phyloP scores from a whole-genome alignment of 2,797 vertebrate genomes.

The Sebastes umbrosus region DNA sequence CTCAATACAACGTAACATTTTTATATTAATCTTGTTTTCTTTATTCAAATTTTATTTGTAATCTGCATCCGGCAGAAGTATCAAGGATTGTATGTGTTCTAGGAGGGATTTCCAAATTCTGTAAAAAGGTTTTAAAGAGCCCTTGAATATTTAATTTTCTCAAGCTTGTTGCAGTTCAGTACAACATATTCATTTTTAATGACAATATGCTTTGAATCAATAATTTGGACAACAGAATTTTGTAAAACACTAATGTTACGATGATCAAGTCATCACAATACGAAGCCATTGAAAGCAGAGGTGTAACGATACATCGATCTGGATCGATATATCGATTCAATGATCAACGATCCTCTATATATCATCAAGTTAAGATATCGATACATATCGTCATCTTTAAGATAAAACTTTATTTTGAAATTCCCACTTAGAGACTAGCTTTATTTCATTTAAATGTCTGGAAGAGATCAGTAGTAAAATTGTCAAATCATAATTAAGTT shows the following conservation, averaged over 20 bases:
- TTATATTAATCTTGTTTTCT: accelerated
- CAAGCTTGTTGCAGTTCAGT: background rate
- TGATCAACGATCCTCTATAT: no score
- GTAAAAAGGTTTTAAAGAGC: background rate
- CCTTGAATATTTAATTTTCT: background rate
- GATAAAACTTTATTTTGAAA: no score
- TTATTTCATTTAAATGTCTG: no score
- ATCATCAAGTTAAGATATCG: no score
- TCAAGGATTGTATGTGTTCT: no score
- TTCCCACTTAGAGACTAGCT: no score
- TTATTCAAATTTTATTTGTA: background rate
- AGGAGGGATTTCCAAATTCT: background rate
- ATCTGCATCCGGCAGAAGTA: background rate
- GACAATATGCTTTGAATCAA: background rate
- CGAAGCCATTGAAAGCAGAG: background rate
- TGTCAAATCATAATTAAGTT: no score
- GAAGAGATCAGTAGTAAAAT: no score
- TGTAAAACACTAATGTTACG: background rate
- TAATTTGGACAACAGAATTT: no score
- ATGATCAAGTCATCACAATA: background rate
- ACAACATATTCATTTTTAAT: background rate
- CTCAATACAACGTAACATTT: background rate
- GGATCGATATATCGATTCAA: no score
- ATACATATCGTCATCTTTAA: no score
- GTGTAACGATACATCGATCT: no score